phyloP scores from a whole-genome alignment of 2,797 vertebrate species.

The Sebastes elongatus region DNA sequence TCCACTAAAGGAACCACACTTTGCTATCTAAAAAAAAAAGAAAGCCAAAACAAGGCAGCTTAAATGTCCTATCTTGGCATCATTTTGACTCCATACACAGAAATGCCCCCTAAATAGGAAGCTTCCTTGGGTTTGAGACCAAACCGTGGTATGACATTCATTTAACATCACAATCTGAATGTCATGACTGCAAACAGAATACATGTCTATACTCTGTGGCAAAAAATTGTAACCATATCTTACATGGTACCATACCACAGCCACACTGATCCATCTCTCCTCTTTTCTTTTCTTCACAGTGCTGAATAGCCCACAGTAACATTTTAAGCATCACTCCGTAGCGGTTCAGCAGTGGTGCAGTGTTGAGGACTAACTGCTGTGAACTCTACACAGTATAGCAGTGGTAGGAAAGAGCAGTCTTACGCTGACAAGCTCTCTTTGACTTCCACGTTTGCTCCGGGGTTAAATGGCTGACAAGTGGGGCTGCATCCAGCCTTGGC shows the following conservation, averaged over 20 bases:
- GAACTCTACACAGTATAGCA: slow-evolving; percentile 8
- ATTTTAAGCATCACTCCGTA: slow-evolving; percentile 8
- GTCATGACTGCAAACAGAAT: not conserved
- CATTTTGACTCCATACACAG: not conserved
- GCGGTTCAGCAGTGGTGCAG: not conserved
- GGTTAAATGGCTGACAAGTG: slow-evolving; percentile 46
- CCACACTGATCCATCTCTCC: not conserved
- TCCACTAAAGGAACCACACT: not conserved
- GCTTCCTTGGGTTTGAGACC: not conserved
- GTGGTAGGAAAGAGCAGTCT: slow-evolving; percentile 11
- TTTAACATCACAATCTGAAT: not conserved
- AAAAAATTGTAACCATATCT: not conserved
- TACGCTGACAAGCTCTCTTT: slow-evolving; percentile 17
- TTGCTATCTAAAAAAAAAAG: not conserved
- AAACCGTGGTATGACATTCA: not conserved
- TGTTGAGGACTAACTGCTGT: not conserved
- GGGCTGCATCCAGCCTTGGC: not conserved
- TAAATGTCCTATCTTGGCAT: not conserved
- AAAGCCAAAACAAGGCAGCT: not conserved
- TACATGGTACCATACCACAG: not conserved
- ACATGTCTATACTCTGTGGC: not conserved
- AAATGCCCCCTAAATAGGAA: not conserved
- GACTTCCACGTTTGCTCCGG: slow-evolving; percentile 20
- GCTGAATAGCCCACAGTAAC: not conserved
- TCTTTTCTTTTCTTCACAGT: not conserved